These are phyloP conservation scores for Murina feae DNA, from an alignment of 2,113 vertebrate genomes.

Conservation along the genomic window DNA sequence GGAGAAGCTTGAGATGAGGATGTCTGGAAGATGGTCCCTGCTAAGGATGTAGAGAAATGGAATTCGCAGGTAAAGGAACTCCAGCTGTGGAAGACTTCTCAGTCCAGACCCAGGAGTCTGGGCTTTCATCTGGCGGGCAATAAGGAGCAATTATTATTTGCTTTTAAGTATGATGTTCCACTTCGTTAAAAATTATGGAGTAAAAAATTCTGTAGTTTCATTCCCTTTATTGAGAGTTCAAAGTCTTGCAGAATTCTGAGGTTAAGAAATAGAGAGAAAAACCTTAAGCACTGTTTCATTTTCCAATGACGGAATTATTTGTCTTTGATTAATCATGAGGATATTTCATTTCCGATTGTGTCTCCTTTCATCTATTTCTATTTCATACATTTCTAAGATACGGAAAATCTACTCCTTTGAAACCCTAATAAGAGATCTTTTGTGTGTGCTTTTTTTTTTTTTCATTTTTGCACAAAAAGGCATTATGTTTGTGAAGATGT, in stretches of 20 bases:
- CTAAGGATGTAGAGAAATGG: background rate
- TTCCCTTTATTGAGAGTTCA: conserved; percentile 41
- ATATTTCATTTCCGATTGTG: conserved; percentile 64
- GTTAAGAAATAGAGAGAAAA: conserved; percentile 62
- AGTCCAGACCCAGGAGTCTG: background rate
- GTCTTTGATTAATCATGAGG: conserved; percentile 64
- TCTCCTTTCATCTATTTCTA: conserved; percentile 58
- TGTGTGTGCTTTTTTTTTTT: conserved; percentile 28
- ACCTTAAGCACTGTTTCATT: conserved; percentile 57
- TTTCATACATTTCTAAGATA: conserved; percentile 53
- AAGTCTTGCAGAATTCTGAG: conserved; percentile 17
- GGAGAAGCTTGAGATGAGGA: background rate
- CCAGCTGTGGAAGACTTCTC: background rate
- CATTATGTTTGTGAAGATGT: conserved; percentile 44
- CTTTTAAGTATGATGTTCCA: conserved; percentile 41
- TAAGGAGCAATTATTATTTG: conserved; percentile 43
- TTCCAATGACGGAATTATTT: conserved; percentile 56
- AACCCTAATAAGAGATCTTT: conserved; percentile 31
- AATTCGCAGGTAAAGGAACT: background rate
- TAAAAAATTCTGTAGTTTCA: conserved; percentile 28
- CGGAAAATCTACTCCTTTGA: conserved; percentile 33
- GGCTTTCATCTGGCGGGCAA: conserved; percentile 46
- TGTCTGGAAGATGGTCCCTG: background rate
- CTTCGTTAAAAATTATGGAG: conserved; percentile 28
- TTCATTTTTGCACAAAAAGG: conserved; percentile 26